A percentile compares a stretch with the other conserved stretches of the same genome.
Conservation (phyloP, 2,888 invertebrate species). For the Belgica antarctica region DNA sequence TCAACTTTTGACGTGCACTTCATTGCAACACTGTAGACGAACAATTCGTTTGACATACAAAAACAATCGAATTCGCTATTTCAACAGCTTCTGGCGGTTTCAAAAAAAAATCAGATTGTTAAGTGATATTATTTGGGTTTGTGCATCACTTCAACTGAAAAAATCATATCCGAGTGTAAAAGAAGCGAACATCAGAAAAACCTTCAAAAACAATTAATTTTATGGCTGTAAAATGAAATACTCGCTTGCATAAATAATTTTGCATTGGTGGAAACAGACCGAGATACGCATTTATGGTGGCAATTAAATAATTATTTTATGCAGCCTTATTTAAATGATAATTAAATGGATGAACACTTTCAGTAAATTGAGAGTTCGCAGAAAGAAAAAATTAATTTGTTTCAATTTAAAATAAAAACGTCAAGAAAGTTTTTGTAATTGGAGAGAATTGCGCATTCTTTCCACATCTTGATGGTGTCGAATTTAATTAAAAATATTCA, state of each 20-base stretch:
- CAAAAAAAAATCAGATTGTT: conserved; percentile 4
- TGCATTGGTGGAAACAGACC: background rate
- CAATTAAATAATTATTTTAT: conserved; percentile 41
- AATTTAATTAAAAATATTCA: conserved; percentile 21
- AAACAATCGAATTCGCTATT: no score
- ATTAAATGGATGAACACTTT: conserved; percentile 38
- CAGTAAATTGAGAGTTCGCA: conserved; percentile 17
- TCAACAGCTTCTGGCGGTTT: background rate
- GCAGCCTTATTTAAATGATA: conserved; percentile 39
- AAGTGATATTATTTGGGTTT: background rate
- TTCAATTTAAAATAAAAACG: conserved; percentile 12
- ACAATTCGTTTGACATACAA: no score
- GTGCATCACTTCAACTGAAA: background rate
- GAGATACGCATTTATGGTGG: conserved; percentile 21
- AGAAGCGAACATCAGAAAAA: background rate
- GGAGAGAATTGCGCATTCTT: conserved; percentile 11
- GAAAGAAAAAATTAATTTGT: background rate
- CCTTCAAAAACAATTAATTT: conserved; percentile 1
- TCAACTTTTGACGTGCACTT: no score
- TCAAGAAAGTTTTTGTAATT: background rate
- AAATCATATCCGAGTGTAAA: background rate
- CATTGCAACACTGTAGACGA: no score
- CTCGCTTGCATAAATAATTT: background rate
- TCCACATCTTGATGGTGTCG: conserved; percentile 26
- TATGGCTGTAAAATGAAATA: conserved; percentile 6